Evolutionary conservation across 2,113 vertebrate genomes (phyloP).

Genomic region (Pardalotus punctatus): DNA sequence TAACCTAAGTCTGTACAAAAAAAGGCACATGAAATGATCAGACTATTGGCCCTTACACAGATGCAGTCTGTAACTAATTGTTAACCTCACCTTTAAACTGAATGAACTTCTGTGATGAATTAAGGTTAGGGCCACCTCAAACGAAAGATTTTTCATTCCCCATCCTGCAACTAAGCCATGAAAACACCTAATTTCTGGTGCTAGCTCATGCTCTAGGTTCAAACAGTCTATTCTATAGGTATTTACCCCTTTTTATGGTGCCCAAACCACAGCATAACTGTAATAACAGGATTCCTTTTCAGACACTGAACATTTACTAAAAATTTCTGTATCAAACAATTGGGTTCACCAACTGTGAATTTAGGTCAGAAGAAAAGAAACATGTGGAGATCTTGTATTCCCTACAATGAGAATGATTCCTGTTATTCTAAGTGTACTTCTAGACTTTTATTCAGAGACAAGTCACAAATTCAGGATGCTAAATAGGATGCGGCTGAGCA

Average conservation of each 20-base stretch:
- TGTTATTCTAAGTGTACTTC: neutral
- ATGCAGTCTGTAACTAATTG: neutral
- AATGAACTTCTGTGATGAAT: neutral
- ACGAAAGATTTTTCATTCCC: neutral
- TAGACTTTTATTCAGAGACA: neutral
- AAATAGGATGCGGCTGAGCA: neutral
- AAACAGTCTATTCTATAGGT: neutral
- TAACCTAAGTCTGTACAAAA: neutral
- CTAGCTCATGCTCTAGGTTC: neutral
- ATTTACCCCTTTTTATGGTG: neutral
- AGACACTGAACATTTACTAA: neutral
- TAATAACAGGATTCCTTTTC: neutral
- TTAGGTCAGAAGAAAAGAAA: slow-evolving; percentile 16
- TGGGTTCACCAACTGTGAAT: slow-evolving; percentile 1
- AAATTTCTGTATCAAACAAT: neutral
- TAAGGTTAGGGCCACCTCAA: neutral
- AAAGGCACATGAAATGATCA: neutral
- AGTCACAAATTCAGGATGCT: slow-evolving; percentile 26
- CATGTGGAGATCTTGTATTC: neutral
- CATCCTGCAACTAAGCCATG: neutral
- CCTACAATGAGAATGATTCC: neutral
- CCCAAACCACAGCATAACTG: neutral
- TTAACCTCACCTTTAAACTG: neutral
- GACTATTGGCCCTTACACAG: neutral
- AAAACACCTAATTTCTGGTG: neutral